Percentiles rank a stretch among this genome's conserved stretches.
These are phyloP conservation scores for Phaedon cochleariae DNA, from an alignment of 2,888 invertebrate genomes.

Conservation along the genomic window DNA sequence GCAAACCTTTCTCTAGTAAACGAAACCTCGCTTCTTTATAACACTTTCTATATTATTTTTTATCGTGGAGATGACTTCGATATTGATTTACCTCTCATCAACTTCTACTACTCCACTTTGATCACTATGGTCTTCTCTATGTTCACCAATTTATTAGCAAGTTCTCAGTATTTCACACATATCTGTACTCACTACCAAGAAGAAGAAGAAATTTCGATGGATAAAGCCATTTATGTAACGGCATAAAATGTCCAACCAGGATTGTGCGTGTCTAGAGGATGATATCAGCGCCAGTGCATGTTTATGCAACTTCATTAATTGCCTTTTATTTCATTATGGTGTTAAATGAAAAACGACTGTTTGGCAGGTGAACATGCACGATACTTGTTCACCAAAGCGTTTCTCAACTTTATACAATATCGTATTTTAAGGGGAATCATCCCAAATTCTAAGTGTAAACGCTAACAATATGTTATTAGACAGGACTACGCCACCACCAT, in stretches of 20 bases:
- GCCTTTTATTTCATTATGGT: slow-evolving; percentile 30
- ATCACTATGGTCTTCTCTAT: too few species aligned
- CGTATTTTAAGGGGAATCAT: not conserved
- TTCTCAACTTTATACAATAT: slow-evolving; percentile 10
- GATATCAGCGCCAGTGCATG: slow-evolving; percentile 29
- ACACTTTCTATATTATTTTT: too few species aligned
- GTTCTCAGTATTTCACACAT: too few species aligned
- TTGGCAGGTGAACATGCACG: slow-evolving; percentile 33
- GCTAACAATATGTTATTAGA: too few species aligned
- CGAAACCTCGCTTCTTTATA: too few species aligned
- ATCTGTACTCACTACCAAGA: not conserved
- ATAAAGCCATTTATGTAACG: slow-evolving; percentile 30
- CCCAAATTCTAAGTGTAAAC: not conserved
- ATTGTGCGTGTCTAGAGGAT: slow-evolving; percentile 24
- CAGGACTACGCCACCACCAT: too few species aligned
- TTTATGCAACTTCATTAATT: slow-evolving; percentile 37
- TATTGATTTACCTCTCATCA: too few species aligned
- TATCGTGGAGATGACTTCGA: too few species aligned
- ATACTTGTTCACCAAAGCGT: slow-evolving; percentile 9
- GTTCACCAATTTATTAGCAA: too few species aligned
- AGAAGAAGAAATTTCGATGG: not conserved
- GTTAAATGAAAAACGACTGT: slow-evolving; percentile 32
- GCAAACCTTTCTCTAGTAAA: too few species aligned
- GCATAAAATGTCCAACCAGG: slow-evolving; percentile 15
- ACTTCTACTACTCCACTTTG: too few species aligned